These are phyloP conservation scores for Galemys pyrenaicus DNA, from an alignment of 2,113 vertebrate species.

Conservation along the genomic window DNA sequence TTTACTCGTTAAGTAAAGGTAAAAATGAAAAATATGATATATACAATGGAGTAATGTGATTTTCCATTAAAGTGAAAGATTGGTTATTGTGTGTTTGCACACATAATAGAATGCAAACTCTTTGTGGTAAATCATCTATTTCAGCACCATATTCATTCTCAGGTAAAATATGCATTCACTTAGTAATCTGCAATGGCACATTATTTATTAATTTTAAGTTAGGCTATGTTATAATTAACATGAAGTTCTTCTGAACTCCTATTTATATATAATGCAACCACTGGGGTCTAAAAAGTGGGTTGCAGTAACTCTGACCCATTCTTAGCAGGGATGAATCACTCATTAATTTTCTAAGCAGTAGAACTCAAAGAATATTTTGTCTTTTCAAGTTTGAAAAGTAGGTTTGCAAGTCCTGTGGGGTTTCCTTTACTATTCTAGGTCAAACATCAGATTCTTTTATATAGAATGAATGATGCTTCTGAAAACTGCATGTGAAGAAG, in stretches of 20 bases:
- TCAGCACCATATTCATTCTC: background rate
- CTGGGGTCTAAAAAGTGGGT: background rate
- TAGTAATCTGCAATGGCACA: background rate
- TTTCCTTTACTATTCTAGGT: slow-evolving; percentile 53
- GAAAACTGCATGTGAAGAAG: slow-evolving; percentile 34
- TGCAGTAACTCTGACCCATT: background rate
- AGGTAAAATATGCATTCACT: background rate
- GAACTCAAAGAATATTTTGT: slow-evolving; percentile 32
- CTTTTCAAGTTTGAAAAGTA: slow-evolving; percentile 62
- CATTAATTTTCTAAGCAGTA: slow-evolving; percentile 51
- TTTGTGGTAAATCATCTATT: background rate
- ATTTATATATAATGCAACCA: slow-evolving; percentile 3
- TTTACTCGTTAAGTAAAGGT: background rate
- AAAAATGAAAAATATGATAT: background rate
- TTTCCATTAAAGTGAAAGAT: background rate
- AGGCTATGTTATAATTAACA: background rate
- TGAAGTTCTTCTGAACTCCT: background rate
- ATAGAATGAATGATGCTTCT: background rate
- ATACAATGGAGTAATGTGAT: background rate
- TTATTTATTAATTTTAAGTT: slow-evolving; percentile 43
- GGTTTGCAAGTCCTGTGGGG: slow-evolving; percentile 10
- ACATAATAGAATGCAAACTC: background rate
- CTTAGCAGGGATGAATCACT: background rate
- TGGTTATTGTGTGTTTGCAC: background rate
- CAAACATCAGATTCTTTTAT: slow-evolving; percentile 42